Base-by-base conservation (phyloP, 2,888 invertebrate species). In the Fissipunctia ypsillon region DNA sequence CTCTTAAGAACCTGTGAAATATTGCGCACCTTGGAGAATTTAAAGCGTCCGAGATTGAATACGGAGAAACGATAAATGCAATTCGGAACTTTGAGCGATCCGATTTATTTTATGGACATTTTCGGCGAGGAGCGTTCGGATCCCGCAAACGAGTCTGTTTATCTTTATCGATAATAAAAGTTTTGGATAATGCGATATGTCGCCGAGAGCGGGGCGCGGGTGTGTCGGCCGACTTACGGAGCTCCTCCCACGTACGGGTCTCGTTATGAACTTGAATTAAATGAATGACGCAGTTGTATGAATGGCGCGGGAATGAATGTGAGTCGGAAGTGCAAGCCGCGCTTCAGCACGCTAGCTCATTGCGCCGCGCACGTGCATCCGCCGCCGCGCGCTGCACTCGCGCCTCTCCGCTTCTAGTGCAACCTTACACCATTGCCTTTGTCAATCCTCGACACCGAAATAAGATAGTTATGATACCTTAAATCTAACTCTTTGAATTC, bases 221-320 rank as follows among this genome's bases (percentile, higher is more conserved):
- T 90, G 91, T 92, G 93, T 89, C 90, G 88, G 84, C 80, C 87
- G 88, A 85, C 83, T 87, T 86, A 83, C 88, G 86, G 89, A 90
- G 90, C 90, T 87, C 90, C 92, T 91, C 94, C 94, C 93, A 94
- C 94, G 93, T 91, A 88, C 91, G 89, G 89, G 87, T 92, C 90
- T 91, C 89, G 92, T 94, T 94, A 93, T 95, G 94, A 94, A 95
- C 95, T 95, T 95, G 95, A 95, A 95, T 95, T 94, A 94, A 94
- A 94, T 95, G 94, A 95, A 95, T 95, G 95, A 95, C 92, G 94
- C 93, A 91, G 91, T 95, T 95, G 93, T 95, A 94, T 95, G 95
- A 95, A 95, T 95, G 95, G 94, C 92, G 94, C 92, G 94, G 93
- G 94, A 94, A 93, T 95, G 95, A 94, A 94, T 95, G 94, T 89